Evolutionary conservation across 35 echinoderm and acorn worm genomes (phyloP).

Genomic region (Lytechinus variegatus): DNA sequence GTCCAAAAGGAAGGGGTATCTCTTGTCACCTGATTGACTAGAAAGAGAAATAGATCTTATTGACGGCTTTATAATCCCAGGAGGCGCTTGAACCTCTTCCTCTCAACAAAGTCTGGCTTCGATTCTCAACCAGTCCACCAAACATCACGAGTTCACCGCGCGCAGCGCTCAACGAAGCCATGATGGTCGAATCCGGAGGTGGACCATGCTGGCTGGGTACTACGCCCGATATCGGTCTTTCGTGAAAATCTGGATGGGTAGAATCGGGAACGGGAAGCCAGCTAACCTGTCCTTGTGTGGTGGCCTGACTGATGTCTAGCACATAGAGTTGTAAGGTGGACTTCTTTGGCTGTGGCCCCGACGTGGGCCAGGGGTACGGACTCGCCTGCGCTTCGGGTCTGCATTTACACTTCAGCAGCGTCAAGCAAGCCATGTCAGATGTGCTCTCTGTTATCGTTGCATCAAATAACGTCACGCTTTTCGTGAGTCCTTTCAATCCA

Average conservation of each 20-base stretch:
- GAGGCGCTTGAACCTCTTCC: conserved; percentile 22
- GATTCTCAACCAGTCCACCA: conserved; percentile 40
- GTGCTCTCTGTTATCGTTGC: conserved; percentile 9
- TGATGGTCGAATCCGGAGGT: conserved; percentile 27
- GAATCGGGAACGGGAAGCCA: conserved; percentile 54
- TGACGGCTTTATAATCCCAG: conserved; percentile 43
- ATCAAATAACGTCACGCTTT: conserved; percentile 16
- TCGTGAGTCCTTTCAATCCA: conserved; percentile 33
- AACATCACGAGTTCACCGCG: conserved; percentile 36
- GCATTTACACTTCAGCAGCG: conserved; percentile 1
- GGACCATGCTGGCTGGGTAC: conserved; percentile 18
- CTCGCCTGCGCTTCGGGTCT: background rate
- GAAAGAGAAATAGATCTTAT: conserved; percentile 48
- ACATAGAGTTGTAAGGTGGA: conserved; percentile 58
- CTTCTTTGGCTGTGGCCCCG: background rate
- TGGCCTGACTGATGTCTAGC: conserved; percentile 46
- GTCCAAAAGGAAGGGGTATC: background rate
- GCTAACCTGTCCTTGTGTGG: background rate
- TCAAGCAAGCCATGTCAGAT: conserved; percentile 11
- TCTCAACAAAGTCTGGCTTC: conserved; percentile 26
- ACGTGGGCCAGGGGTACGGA: background rate
- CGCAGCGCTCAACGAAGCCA: conserved; percentile 20
- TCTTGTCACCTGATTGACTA: background rate
- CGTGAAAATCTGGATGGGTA: conserved; percentile 23
- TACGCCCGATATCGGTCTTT: conserved; percentile 37